Evolutionary conservation across 2,888 invertebrate genomes (phyloP), one percentile per base, ranked within the genome.

Genomic region (Ectemnius lituratus): DNA sequence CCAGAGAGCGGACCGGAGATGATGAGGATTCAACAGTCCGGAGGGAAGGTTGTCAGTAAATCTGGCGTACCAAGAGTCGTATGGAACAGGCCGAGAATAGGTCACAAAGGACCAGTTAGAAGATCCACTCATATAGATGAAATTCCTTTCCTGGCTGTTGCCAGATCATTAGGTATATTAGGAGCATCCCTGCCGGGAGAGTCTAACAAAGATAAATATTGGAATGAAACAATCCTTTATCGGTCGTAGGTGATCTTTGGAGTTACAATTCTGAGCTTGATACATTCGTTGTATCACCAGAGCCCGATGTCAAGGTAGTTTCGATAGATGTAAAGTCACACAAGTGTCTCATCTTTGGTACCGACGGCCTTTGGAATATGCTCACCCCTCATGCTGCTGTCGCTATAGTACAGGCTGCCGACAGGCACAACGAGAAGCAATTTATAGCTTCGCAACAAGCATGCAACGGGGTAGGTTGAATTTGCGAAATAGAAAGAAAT

Each of bases 311-410:
- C 13, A 94, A 94, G 73, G 97, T 98, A 1, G 92, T 97, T 75
- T 93, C 94, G 77, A 95, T 98, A 82, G 96, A 97, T 90, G 88
- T 90, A 4, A 88, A 89, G 58, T 87, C 92, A 28, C 92, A 92
- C 77, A 91, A 96, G 84, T 99, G 98, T 92, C 92, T 99, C 57
- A 96, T 99, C 81, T 96, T 99, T 86, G 99, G 98, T 67, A 98
- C 98, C 0, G 99, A 99, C 91, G 99, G 99, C 0, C 92, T 99
- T 47, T 99, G 98, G 96, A 99, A 99, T 91, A 98, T 99, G 94
- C 92, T 99, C 78, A 94, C 95, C 1, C 94, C 98, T 0, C 94
- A 95, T 82, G 94, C 95, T 79, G 96, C 98, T 0, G 97, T 98
- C 5, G 94, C 94, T 68, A 93, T 97, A 75, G 97, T 98, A 1